Conservation (phyloP, 1,140 invertebrate genomes). For the Chironomus tepperi region DNA sequence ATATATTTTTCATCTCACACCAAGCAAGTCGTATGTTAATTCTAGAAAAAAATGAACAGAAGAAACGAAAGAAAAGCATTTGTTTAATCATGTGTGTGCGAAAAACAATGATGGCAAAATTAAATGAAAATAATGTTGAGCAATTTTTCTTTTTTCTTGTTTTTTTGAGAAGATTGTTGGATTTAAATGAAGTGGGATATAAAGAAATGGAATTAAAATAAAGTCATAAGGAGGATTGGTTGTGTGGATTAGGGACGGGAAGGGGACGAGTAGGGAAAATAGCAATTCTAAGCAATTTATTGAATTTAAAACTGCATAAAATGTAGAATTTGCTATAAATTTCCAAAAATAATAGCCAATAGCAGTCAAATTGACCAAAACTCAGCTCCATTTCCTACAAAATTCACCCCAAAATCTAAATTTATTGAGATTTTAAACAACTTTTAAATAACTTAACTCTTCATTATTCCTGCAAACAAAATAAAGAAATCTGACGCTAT, state of each 20-base stretch:
- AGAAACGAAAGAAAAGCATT: neutral
- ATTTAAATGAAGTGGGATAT: neutral
- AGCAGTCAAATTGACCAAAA: too few species aligned
- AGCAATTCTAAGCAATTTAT: too few species aligned
- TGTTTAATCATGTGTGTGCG: conserved; percentile 22
- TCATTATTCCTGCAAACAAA: neutral
- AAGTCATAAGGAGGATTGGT: neutral
- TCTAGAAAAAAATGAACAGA: neutral
- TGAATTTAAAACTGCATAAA: too few species aligned
- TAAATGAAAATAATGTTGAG: conserved; percentile 22
- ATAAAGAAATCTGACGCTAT: conserved; percentile 10
- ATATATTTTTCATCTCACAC: neutral
- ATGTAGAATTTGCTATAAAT: too few species aligned
- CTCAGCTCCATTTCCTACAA: neutral
- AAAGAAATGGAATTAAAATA: neutral
- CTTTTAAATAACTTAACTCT: neutral
- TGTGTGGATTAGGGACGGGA: neutral
- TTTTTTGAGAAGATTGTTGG: neutral
- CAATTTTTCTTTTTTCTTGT: neutral
- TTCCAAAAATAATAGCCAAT: too few species aligned
- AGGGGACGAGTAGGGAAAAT: too few species aligned
- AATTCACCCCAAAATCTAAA: neutral
- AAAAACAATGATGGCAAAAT: conserved; percentile 23
- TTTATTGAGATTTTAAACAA: neutral
- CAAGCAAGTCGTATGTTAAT: neutral